phyloP scores from a whole-genome alignment of 2,113 vertebrate species.

The Silurus asotus region DNA sequence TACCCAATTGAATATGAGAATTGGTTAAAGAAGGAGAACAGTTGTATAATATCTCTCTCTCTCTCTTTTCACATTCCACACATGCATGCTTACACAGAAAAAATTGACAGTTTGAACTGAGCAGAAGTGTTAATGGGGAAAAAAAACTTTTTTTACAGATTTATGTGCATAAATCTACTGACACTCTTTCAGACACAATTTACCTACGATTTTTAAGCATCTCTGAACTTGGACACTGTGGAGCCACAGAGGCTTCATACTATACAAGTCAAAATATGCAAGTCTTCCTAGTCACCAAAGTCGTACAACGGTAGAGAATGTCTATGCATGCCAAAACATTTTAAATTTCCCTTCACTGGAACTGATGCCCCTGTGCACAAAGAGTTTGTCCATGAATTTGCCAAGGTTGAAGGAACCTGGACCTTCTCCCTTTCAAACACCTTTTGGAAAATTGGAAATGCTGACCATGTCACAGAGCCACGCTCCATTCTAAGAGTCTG shows the following conservation, averaged over 20 bases:
- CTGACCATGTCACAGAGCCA: neutral
- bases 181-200: neutral
- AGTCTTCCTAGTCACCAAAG: too few species aligned
- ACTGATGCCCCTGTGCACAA: neutral
- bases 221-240: neutral
- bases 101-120: neutral
- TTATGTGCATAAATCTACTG: neutral
- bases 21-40: neutral
- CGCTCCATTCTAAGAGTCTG: too few species aligned
- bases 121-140: neutral
- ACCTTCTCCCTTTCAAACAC: neutral
- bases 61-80: neutral
- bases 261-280: too few species aligned
- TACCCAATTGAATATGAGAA: neutral
- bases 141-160: neutral
- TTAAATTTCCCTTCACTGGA: too few species aligned
- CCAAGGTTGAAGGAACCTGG: neutral
- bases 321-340: too few species aligned
- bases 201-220: neutral
- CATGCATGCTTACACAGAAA: too few species aligned
- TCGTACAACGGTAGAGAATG: too few species aligned
- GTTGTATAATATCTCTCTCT: neutral
- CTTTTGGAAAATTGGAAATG: neutral
- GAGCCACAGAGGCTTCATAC: too few species aligned
- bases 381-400: neutral